Base-by-base conservation (phyloP, 2,888 invertebrate species). In the Athetis lepigone region DNA sequence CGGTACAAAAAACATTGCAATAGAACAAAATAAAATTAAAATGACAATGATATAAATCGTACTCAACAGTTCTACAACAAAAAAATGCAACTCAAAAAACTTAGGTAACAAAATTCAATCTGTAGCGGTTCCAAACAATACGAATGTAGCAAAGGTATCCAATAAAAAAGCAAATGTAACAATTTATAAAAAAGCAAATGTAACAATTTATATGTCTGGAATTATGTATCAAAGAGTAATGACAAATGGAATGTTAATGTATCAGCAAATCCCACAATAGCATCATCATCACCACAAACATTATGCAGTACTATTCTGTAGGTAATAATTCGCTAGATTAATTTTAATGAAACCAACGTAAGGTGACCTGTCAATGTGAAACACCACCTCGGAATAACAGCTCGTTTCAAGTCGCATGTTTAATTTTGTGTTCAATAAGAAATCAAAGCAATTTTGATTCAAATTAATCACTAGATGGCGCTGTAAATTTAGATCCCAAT, bases 231-330 rank as follows among this genome's bases (percentile, higher is more conserved):
- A 51, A 29, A 37, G 3, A 33, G n/a, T 58, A 42, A 23, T 33
- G 16, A 61, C 18, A 59, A 64, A 60, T 65, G 70, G 8, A 59
- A 40, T 70, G 33, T 27, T 11, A 18, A 33, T 18, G 37, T n/a
- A 2, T n/a, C 37, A 16, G 4, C 18, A 39, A 8, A 18, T n/a
- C n/a, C n/a, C n/a, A n/a, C n/a, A n/a, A n/a, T n/a, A n/a, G n/a
- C n/a, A n/a, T n/a, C n/a, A 16, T 39, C 11, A 33, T 39, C 39
- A n/a, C 11, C 2, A 7, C 7, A 13, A 16, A 37, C 16, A n/a
- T 37, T 2, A n/a, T 1, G 6, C 16, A n/a, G 7, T 37, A 4
- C 37, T 37, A 36, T 36, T 9, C 29, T 29, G 29, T 29, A 29
- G n/a, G n/a, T n/a, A 29, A 29, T 9, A 29, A 6, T 7, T 29